phyloP scores from a whole-genome alignment of 2,888 invertebrate genomes.

The Tipula unca region DNA sequence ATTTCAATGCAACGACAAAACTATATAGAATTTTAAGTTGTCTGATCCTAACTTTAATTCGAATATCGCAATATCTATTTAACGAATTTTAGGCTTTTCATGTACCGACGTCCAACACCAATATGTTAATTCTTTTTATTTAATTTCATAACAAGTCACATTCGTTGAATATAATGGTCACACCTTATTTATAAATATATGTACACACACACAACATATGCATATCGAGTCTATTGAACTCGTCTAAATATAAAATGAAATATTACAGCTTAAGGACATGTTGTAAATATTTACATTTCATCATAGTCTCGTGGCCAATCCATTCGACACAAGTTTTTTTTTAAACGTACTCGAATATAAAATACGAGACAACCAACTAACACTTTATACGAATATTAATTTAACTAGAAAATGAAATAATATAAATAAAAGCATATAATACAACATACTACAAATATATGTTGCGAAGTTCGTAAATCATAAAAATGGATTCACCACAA shows the following conservation, averaged over 20 bases:
- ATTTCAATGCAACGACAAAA: no score
- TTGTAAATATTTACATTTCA: neutral
- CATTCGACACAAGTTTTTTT: neutral
- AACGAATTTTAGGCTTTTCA: no score
- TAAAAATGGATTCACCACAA: slow-evolving; percentile 3
- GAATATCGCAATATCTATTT: no score
- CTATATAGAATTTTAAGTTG: no score
- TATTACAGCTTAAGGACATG: neutral
- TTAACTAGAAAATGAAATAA: neutral
- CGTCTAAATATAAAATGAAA: neutral
- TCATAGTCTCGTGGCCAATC: neutral
- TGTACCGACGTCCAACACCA: no score
- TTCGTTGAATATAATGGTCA: no score
- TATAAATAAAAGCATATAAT: neutral
- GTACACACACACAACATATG: no score
- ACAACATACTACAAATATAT: neutral
- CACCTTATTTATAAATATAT: no score
- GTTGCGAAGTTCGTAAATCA: neutral
- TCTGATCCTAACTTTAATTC: no score
- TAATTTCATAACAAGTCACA: no score
- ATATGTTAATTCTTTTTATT: no score
- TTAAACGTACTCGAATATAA: neutral
- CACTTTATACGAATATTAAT: neutral
- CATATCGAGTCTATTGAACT: neutral
- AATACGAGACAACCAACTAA: neutral